Percentiles rank a stretch among this genome's conserved stretches.
phyloP scores from a whole-genome alignment of 2,888 invertebrate species.

The Andrena bicolor region DNA sequence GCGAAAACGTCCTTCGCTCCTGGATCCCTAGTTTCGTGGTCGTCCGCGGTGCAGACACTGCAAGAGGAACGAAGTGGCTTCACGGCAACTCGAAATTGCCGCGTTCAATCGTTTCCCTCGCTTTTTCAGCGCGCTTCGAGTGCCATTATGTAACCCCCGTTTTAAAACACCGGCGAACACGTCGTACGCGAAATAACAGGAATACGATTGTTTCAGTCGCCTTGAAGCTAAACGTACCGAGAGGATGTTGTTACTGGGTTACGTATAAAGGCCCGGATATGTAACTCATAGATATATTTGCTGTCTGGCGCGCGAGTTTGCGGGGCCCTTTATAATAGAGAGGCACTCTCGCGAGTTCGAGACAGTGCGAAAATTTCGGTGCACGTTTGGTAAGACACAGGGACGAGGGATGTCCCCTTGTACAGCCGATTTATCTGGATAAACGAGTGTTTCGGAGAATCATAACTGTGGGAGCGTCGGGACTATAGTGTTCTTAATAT shows the following conservation, averaged over 20 bases:
- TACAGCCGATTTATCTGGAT: conserved; percentile 18
- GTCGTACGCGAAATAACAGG: conserved; percentile 34
- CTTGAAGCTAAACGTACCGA: conserved; percentile 40
- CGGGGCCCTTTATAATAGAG: not conserved
- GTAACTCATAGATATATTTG: conserved; percentile 30
- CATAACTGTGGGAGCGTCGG: conserved; percentile 33
- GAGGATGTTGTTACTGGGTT: conserved; percentile 60
- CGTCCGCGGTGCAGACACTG: not conserved
- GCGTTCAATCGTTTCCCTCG: not conserved
- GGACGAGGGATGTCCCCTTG: not conserved
- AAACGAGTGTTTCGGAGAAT: conserved; percentile 4
- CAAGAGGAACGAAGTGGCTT: not conserved
- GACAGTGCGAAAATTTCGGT: not conserved
- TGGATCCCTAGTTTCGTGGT: not conserved
- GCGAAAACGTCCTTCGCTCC: not conserved
- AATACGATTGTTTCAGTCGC: conserved; percentile 50
- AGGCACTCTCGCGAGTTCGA: not conserved
- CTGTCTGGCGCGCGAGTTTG: not conserved
- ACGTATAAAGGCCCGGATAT: conserved; percentile 42
- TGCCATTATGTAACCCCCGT: conserved; percentile 26
- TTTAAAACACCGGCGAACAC: conserved; percentile 36
- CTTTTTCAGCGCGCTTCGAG: conserved; percentile 7
- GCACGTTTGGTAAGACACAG: not conserved
- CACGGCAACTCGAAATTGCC: not conserved
- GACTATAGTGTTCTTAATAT: conserved; percentile 35